Percentiles rank a stretch among this genome's conserved stretches.
These are phyloP conservation scores for Taphrorychus bicolor DNA, from an alignment of 2,888 invertebrate genomes.

Conservation along the genomic window DNA sequence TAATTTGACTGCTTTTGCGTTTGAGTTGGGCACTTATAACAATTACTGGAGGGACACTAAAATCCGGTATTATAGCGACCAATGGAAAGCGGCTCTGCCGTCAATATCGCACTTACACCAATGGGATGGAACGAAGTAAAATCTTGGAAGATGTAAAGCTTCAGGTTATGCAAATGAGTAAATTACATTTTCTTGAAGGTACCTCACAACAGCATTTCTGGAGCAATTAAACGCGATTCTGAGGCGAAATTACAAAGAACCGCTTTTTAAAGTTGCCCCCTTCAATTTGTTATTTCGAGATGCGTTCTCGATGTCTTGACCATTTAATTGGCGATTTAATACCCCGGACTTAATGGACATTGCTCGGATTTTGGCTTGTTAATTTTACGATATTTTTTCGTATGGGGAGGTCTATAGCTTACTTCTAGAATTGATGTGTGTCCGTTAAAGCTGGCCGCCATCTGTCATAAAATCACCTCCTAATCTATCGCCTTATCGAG, in stretches of 20 bases:
- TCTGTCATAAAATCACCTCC: neutral
- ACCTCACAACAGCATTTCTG: constrained; percentile 12
- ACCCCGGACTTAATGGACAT: constrained; percentile 4
- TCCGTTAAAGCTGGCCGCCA: neutral
- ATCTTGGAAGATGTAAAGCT: neutral
- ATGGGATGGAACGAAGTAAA: neutral
- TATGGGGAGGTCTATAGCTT: neutral
- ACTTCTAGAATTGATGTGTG: neutral
- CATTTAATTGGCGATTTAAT: constrained; percentile 15
- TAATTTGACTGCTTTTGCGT: too few species aligned
- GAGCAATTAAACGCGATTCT: constrained; percentile 20
- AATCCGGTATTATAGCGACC: too few species aligned
- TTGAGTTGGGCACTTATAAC: too few species aligned
- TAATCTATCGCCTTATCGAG: too few species aligned
- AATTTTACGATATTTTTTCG: constrained; percentile 11
- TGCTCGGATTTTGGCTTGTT: constrained; percentile 8
- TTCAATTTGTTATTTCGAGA: constrained; percentile 10
- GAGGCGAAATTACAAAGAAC: constrained; percentile 16
- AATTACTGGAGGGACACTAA: too few species aligned
- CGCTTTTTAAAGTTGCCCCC: constrained; percentile 11
- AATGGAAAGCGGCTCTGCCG: neutral
- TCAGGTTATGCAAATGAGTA: constrained; percentile 25
- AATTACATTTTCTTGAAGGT: constrained; percentile 11
- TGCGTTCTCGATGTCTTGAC: constrained; percentile 5
- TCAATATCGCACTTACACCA: neutral